phyloP scores from a whole-genome alignment of 2,113 vertebrate species.

The Fulica atra region DNA sequence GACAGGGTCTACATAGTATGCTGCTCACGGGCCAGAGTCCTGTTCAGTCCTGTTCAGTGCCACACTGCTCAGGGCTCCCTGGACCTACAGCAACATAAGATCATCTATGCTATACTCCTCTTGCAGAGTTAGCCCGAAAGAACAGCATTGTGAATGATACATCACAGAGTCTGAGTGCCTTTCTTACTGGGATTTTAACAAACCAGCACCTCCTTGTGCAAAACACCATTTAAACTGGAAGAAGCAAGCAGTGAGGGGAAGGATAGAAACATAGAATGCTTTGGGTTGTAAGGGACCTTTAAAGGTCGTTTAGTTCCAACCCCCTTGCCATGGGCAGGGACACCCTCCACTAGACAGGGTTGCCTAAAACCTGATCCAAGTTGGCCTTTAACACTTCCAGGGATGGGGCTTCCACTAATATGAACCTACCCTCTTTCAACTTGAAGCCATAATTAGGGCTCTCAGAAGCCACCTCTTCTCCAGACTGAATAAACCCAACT shows the following conservation, averaged over 20 bases:
- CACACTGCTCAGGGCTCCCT: background rate
- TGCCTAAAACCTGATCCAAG: too few relatives aligned
- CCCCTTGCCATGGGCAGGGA: too few relatives aligned
- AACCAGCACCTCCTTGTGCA: background rate
- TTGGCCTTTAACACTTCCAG: too few relatives aligned
- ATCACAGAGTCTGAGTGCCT: background rate
- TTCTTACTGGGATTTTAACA: background rate
- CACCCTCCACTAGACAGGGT: too few relatives aligned
- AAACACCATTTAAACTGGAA: background rate
- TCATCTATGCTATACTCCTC: background rate
- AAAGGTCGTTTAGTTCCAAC: too few relatives aligned
- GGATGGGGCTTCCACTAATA: too few relatives aligned
- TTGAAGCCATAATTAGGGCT: too few relatives aligned
- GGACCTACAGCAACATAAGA: rapidly evolving
- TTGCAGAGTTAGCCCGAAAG: background rate
- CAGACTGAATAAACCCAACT: too few relatives aligned
- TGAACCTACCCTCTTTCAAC: too few relatives aligned
- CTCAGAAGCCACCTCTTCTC: too few relatives aligned
- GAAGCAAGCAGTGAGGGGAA: background rate
- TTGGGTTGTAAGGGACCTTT: too few relatives aligned
- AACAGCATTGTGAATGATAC: background rate
- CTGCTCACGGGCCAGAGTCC: too few relatives aligned
- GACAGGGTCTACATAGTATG: background rate
- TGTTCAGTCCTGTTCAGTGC: background rate
- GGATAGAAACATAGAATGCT: background rate